phyloP scores from a whole-genome alignment of 2,888 invertebrate genomes.

The Hesperia comma region DNA sequence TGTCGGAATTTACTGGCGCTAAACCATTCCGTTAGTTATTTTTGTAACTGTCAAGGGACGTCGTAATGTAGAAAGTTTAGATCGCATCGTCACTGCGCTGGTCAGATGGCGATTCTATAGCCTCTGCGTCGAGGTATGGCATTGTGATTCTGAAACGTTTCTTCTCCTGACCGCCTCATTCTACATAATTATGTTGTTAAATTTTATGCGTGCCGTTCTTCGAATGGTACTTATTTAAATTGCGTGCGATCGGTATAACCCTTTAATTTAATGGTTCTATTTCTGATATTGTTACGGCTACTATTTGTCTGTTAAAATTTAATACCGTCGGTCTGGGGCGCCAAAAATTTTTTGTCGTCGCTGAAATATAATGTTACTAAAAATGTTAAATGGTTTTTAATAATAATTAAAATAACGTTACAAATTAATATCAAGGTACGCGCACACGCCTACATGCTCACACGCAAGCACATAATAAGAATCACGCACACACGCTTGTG shows the following conservation, averaged over 20 bases:
- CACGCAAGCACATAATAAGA: too few relatives aligned
- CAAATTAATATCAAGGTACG: too few relatives aligned
- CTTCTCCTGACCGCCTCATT: slow-evolving; percentile 30
- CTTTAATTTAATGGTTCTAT: slow-evolving; percentile 22
- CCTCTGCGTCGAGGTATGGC: slow-evolving; percentile 3
- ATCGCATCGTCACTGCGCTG: slow-evolving; percentile 26
- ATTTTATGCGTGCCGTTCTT: slow-evolving; percentile 34
- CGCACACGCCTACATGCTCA: too few relatives aligned
- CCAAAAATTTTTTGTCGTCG: not conserved
- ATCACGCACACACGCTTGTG: not conserved
- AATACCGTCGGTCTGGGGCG: not conserved
- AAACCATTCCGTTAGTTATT: slow-evolving; percentile 58
- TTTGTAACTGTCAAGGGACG: slow-evolving; percentile 51
- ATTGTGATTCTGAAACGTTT: slow-evolving; percentile 21
- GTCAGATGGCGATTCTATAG: slow-evolving; percentile 14
- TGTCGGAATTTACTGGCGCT: slow-evolving; percentile 71
- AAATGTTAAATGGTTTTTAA: too few relatives aligned
- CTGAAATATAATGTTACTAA: not conserved
- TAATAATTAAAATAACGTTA: too few relatives aligned
- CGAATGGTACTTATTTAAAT: slow-evolving; percentile 26
- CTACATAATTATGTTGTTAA: slow-evolving; percentile 41
- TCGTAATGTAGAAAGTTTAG: slow-evolving; percentile 41
- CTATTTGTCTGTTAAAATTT: not conserved
- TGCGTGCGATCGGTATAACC: slow-evolving; percentile 29
- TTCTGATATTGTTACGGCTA: slow-evolving; percentile 9